phyloP scores from a whole-genome alignment of 2,888 invertebrate species.

The Tetragnatha montana region DNA sequence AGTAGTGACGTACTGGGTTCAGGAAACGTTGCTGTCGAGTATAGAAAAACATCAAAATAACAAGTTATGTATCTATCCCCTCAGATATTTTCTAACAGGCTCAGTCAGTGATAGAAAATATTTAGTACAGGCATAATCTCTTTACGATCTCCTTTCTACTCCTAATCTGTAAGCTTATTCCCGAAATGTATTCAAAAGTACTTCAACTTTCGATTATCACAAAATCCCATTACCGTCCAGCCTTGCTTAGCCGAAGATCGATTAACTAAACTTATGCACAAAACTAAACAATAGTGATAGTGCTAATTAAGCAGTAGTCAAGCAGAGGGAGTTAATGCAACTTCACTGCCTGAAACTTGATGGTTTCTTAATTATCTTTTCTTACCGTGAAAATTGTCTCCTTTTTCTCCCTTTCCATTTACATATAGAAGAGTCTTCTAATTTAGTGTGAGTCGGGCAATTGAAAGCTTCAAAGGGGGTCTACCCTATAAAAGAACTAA shows the following conservation, averaged over 20 bases:
- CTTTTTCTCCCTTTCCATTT: not conserved
- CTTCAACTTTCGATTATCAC: no score
- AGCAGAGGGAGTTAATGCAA: not conserved
- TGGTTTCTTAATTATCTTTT: not conserved
- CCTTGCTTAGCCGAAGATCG: not conserved
- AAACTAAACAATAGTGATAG: not conserved
- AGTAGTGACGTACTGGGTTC: no score
- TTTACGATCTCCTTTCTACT: no score
- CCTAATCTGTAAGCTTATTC: no score
- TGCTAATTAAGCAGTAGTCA: not conserved
- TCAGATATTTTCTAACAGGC: no score
- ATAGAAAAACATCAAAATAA: no score
- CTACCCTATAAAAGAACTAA: not conserved
- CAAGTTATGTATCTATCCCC: no score
- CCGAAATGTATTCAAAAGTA: no score
- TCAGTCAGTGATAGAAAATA: no score
- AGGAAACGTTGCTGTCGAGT: no score
- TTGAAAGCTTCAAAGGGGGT: not conserved
- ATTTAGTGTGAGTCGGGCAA: not conserved
- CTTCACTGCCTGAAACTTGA: not conserved
- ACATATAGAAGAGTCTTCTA: not conserved
- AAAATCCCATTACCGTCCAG: not conserved
- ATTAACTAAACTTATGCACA: not conserved
- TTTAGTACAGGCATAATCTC: no score
- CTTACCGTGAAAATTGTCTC: not conserved